Conservation (phyloP, 2,797 vertebrate genomes). For the Thunnus albacares region DNA sequence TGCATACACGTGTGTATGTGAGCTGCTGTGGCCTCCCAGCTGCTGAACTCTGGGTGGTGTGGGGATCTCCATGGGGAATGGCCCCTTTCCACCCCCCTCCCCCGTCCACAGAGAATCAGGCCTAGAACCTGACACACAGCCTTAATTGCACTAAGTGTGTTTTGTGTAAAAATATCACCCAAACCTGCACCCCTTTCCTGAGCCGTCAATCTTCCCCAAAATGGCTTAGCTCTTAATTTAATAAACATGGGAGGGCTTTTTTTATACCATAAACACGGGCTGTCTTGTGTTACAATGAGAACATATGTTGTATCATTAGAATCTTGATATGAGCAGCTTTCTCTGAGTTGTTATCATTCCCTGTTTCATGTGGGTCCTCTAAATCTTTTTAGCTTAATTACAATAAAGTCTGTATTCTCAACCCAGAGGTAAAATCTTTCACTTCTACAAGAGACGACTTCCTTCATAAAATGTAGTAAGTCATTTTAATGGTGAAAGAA, state of each 20-base stretch:
- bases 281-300: conserved; percentile 85
- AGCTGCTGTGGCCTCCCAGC: conserved; percentile 57
- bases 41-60: conserved; percentile 68
- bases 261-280: conserved; percentile 79
- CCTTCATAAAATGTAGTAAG: conserved; percentile 10
- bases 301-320: conserved; percentile 84
- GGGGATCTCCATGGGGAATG: conserved; percentile 48
- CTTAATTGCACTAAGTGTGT: conserved; percentile 88
- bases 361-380: conserved; percentile 35
- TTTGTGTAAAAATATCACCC: conserved; percentile 90
- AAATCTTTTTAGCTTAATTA: conserved; percentile 52
- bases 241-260: conserved; percentile 81
- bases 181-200: conserved; percentile 86
- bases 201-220: conserved; percentile 84
- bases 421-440: conserved; percentile 17
- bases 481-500: conserved; percentile 39
- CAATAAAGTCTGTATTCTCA: conserved; percentile 31
- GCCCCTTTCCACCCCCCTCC: conserved; percentile 17
- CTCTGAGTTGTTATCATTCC: conserved; percentile 67
- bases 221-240: conserved; percentile 83
- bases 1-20: conserved; percentile 17
- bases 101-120: conserved; percentile 67
- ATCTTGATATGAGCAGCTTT: conserved; percentile 71
- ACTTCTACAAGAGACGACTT: conserved; percentile 25
- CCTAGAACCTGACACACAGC: conserved; percentile 78